Base-by-base conservation (phyloP, 2,113 vertebrate species). In the Gymnobelideus leadbeateri region DNA sequence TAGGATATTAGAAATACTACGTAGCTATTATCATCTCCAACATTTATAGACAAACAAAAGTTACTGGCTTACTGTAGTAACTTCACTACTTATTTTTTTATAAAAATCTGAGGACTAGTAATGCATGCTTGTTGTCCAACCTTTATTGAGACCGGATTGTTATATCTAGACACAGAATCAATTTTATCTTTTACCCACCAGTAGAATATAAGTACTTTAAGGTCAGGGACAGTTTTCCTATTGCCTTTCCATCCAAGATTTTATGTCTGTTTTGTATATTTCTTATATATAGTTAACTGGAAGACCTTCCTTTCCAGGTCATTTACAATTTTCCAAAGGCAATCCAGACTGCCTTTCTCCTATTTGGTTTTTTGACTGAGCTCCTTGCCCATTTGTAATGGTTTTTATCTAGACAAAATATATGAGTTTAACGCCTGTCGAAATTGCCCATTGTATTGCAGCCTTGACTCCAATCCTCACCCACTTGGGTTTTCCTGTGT, bases 151-250 rank as follows among this genome's bases (percentile, higher is more conserved):
- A 92, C 49, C 7, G 89, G 9, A 31, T 0, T 31, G 26, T 23
- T 94, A 7, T 91, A 50, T 89, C 21, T 90, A 92, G 68, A 91
- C 91, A 90, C 91, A 91, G 84, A 94, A 91, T 91, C 52, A 77
- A 43, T 84, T 21, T 77, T 84, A 21, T 43, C n/a, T 84, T 84
- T 84, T 84, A 23, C 19, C 68, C 2, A 8, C 68, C n/a, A 43
- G n/a, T 8, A 43, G n/a, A 84, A 84, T 84, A n/a, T 84, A 23
- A 43, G 7, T 84, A 6, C 61, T 77, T n/a, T n/a, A 68, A 68
- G 61, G 68, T 84, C 68, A 43, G n/a, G n/a, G 16, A 43, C n/a
- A 23, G n/a, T 84, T 43, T 21, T 84, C 43, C n/a, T 84, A 43
- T 84, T 84, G 37, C 68, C n/a, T 43, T 84, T 37, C 68, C 37